A percentile compares a stretch with the other conserved stretches of the same genome.
phyloP scores from a whole-genome alignment of 2,113 vertebrate genomes.

The Nothocercus julius region DNA sequence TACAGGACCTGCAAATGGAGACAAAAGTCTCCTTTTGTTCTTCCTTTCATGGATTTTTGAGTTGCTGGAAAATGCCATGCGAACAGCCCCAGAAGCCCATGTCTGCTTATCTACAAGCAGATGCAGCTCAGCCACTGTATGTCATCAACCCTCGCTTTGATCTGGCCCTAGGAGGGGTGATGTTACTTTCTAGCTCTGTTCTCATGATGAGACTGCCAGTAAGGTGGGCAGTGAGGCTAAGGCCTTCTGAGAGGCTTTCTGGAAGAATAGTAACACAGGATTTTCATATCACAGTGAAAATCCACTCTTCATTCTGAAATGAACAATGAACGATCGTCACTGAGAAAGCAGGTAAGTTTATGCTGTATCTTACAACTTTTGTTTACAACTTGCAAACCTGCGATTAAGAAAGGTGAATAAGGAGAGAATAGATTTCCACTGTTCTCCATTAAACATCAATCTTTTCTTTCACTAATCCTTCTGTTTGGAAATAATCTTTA shows the following conservation, averaged over 20 bases:
- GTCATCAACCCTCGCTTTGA: neutral
- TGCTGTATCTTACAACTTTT: neutral
- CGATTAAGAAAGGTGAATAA: neutral
- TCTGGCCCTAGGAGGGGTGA: rapidly evolving
- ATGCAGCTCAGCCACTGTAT: neutral
- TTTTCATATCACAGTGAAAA: neutral
- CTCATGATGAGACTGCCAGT: neutral
- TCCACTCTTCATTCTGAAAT: too few relatives aligned
- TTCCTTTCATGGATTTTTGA: neutral
- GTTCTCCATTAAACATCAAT: neutral
- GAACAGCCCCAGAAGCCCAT: neutral
- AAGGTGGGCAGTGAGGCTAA: too few relatives aligned
- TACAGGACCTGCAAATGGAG: neutral
- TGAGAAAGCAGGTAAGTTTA: neutral
- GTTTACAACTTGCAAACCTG: neutral
- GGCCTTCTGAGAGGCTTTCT: neutral
- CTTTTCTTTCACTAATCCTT: neutral
- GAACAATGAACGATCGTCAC: neutral
- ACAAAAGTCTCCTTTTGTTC: neutral
- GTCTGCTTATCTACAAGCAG: neutral
- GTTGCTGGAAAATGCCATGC: neutral
- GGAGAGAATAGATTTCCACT: neutral
- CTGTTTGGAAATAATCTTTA: neutral
- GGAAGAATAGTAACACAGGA: neutral
- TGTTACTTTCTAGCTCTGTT: neutral